Conservation (phyloP, 1,140 invertebrate species). For the Papilio machaon region DNA sequence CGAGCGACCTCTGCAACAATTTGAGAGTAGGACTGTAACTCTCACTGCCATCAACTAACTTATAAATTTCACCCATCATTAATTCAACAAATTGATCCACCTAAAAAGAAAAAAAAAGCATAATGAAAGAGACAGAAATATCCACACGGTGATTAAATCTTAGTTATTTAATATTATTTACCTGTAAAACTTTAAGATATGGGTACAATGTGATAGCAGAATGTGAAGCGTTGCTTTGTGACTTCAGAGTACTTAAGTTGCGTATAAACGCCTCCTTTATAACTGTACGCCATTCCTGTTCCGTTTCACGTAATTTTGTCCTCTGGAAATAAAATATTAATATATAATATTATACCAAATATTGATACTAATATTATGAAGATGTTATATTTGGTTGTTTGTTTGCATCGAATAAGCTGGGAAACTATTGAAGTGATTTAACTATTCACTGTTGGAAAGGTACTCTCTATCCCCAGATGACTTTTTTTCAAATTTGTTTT, state of each 20-base stretch:
- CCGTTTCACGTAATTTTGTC: constrained; percentile 83
- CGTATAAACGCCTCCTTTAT: constrained; percentile 85
- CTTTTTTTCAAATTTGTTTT: no score
- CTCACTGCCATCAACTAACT: constrained; percentile 89
- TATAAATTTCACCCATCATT: constrained; percentile 86
- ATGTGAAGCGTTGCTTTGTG: constrained; percentile 75
- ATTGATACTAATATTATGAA: background rate
- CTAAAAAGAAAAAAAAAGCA: constrained; percentile 48
- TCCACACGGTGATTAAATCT: no score
- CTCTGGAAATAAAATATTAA: constrained; percentile 67
- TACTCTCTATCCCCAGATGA: no score
- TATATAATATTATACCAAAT: constrained; percentile 3
- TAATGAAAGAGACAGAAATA: background rate
- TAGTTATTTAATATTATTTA: constrained; percentile 44
- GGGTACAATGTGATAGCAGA: constrained; percentile 86
- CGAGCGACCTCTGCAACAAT: constrained; percentile 86
- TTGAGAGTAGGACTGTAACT: constrained; percentile 88
- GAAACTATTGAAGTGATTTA: no score
- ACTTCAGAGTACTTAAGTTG: constrained; percentile 85
- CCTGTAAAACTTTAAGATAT: constrained; percentile 87
- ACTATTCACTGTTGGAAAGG: no score
- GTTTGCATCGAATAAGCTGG: no score
- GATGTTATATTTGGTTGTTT: background rate
- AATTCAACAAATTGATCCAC: constrained; percentile 85
- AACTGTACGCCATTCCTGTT: constrained; percentile 85